phyloP scores from a whole-genome alignment of 2,113 vertebrate species.

The Ammodramus savannarum region DNA sequence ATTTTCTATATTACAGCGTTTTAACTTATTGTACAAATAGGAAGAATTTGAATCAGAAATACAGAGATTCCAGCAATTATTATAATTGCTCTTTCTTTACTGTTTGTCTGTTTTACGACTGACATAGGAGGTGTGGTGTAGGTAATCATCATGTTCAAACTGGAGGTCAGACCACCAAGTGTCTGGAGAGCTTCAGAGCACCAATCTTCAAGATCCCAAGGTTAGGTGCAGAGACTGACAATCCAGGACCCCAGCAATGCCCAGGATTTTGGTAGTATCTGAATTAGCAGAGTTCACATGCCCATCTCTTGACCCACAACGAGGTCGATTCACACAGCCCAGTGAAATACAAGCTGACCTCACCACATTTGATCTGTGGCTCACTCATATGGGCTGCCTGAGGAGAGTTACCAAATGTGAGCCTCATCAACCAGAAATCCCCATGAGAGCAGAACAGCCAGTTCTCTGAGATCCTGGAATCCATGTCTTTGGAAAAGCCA shows the following conservation, averaged over 20 bases:
- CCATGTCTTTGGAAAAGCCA: not conserved
- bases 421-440: not conserved
- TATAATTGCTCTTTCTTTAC: not conserved
- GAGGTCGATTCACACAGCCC: not conserved
- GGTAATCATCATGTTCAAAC: not conserved
- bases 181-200: not conserved
- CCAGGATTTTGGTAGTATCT: not conserved
- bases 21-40: not conserved
- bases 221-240: not conserved
- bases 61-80: not conserved
- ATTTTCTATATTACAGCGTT: not conserved
- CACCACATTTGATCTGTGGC: not conserved
- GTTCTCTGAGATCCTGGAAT: not conserved
- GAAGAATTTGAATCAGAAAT: not conserved
- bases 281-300: not conserved
- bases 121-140: not conserved
- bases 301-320: not conserved
- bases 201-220: not conserved
- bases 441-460: rapidly evolving
- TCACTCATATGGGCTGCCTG: rapidly evolving
- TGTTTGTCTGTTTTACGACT: not conserved
- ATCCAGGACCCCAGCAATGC: not conserved
- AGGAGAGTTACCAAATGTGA: rapidly evolving
- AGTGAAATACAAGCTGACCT: not conserved
- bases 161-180: not conserved